These are phyloP conservation scores for Tetragonula carbonaria DNA, from an alignment of 2,888 invertebrate species.

Conservation along the genomic window DNA sequence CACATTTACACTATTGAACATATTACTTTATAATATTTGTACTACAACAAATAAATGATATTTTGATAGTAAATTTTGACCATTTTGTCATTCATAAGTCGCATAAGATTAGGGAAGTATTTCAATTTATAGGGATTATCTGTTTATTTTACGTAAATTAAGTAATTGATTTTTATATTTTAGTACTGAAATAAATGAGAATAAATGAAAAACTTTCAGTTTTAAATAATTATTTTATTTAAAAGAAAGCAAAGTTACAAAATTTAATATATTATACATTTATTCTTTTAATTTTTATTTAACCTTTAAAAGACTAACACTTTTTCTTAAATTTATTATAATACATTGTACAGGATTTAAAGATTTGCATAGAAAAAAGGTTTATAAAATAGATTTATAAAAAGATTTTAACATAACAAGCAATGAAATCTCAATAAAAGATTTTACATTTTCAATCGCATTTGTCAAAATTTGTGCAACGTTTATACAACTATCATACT, in stretches of 20 bases:
- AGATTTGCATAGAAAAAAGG: too few relatives aligned
- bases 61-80: slow-evolving; percentile 21
- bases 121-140: background rate
- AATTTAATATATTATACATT: too few relatives aligned
- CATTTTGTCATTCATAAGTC: background rate
- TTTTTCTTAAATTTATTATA: too few relatives aligned
- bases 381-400: too few relatives aligned
- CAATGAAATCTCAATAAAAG: too few relatives aligned
- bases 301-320: too few relatives aligned
- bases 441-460: background rate
- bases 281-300: too few relatives aligned
- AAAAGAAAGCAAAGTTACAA: background rate
- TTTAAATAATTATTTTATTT: background rate
- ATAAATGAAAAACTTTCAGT: background rate
- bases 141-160: background rate
- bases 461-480: background rate
- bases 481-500: background rate
- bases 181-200: background rate
- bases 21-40: slow-evolving; percentile 66
- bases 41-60: slow-evolving; percentile 58
- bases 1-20: slow-evolving; percentile 21
- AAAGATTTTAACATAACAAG: too few relatives aligned
- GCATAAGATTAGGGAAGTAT: background rate
- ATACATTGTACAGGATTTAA: too few relatives aligned
- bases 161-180: background rate